phyloP scores from a whole-genome alignment of 2,797 vertebrate species.

The Takifugu rubripes region DNA sequence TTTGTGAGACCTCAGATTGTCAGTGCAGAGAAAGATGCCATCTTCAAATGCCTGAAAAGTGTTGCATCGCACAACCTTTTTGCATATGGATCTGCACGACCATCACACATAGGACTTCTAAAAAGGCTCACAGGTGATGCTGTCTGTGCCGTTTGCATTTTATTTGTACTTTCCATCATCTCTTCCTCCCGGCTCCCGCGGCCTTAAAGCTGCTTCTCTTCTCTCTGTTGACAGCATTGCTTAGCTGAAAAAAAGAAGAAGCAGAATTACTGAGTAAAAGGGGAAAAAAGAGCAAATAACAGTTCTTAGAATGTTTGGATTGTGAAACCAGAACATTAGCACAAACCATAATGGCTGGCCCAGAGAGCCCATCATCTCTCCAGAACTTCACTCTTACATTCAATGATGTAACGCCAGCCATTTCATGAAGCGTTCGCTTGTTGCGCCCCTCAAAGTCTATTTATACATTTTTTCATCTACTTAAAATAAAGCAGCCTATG shows the following conservation, averaged over 20 bases:
- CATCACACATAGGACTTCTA: too few species aligned
- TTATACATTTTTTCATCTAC: conserved; percentile 76
- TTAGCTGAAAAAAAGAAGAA: conserved; percentile 62
- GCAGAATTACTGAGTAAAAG: conserved; percentile 74
- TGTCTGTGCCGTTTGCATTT: neutral
- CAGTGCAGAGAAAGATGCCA: conserved; percentile 51
- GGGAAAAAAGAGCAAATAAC: conserved; percentile 79
- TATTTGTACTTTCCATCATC: conserved; percentile 18
- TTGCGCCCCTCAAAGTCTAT: conserved; percentile 77
- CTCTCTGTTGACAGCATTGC: conserved; percentile 68
- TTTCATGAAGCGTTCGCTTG: conserved; percentile 81
- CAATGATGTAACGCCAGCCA: conserved; percentile 81
- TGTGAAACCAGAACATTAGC: conserved; percentile 84
- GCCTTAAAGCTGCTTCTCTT: conserved; percentile 62
- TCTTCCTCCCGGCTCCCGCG: conserved; percentile 26
- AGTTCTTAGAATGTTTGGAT: conserved; percentile 81
- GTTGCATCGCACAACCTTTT: neutral
- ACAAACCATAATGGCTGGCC: conserved; percentile 83
- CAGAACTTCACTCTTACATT: conserved; percentile 76
- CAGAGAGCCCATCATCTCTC: conserved; percentile 65
- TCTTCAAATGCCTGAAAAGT: conserved; percentile 23
- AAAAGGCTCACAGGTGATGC: too few species aligned
- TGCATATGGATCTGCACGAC: neutral
- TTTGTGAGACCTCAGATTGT: conserved; percentile 48
- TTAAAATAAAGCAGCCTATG: conserved; percentile 76